Percentiles rank a stretch among this genome's conserved stretches.
These are phyloP conservation scores for Anthopleura sola DNA, from an alignment of 64 coral and sea anemone species.

Conservation along the genomic window DNA sequence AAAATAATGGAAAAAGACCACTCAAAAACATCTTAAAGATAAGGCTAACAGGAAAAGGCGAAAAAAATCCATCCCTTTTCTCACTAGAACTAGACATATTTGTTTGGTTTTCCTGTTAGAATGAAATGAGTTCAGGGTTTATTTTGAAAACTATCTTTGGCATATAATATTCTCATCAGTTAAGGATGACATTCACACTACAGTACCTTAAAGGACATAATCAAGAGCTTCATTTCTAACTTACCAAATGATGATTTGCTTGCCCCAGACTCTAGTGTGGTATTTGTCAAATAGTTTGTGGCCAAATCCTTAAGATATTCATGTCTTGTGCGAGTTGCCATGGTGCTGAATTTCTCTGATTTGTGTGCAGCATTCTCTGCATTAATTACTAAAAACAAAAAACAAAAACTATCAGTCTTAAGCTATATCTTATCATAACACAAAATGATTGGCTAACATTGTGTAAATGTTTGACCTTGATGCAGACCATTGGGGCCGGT, in stretches of 20 bases:
- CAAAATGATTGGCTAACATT: too few species aligned
- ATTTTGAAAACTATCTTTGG: too few species aligned
- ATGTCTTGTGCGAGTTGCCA: constrained; percentile 92
- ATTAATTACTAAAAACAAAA: constrained; percentile 77
- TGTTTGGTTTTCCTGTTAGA: too few species aligned
- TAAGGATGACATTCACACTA: too few species aligned
- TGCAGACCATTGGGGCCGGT: too few species aligned
- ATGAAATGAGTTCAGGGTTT: too few species aligned
- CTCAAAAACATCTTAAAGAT: not conserved
- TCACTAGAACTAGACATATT: too few species aligned
- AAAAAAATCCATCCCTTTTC: too few species aligned
- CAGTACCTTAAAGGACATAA: too few species aligned
- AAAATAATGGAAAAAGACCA: too few species aligned
- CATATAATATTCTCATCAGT: too few species aligned
- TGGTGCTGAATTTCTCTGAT: constrained; percentile 97
- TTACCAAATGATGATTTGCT: constrained; percentile 28
- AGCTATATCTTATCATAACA: not conserved
- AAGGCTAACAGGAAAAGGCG: not conserved
- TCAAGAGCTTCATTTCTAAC: not conserved
- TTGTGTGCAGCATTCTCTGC: constrained; percentile 99
- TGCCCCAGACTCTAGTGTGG: constrained; percentile 79
- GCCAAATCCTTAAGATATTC: constrained; percentile 98
- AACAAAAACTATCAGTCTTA: not conserved
- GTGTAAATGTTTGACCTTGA: too few species aligned
- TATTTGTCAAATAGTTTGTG: constrained; percentile 80